Evolutionary conservation across 2,888 invertebrate species (phyloP).

Genomic region (Chloroclystis v-ata): DNA sequence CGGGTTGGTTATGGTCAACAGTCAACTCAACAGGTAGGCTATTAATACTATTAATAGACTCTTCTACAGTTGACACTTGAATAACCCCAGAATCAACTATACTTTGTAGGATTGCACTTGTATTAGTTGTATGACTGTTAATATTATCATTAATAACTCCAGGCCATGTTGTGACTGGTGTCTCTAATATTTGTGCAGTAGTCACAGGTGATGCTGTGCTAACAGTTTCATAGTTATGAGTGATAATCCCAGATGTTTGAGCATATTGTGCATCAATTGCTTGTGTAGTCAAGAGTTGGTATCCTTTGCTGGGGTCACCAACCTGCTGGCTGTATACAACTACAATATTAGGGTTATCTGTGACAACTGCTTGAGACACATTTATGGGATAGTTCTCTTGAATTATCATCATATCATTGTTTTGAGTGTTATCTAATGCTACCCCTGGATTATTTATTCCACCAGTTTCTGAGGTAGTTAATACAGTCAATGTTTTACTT

Average conservation of each 20-base stretch:
- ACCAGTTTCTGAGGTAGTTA: conserved; percentile 49
- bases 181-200: conserved; percentile 55
- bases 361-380: conserved; percentile 65
- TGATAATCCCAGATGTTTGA: conserved; percentile 59
- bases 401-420: conserved; percentile 81
- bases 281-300: conserved; percentile 63
- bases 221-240: conserved; percentile 65
- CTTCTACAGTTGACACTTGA: conserved; percentile 25
- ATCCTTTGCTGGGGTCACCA: conserved; percentile 76
- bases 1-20: conserved; percentile 25
- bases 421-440: conserved; percentile 70
- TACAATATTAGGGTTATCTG: conserved; percentile 80
- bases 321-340: conserved; percentile 81
- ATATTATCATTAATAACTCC: conserved; percentile 40
- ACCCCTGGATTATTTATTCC: conserved; percentile 48
- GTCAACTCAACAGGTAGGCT: conserved; percentile 43
- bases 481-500: conserved; percentile 61
- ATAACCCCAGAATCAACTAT: conserved; percentile 27
- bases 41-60: conserved; percentile 30
- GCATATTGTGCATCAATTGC: conserved; percentile 60
- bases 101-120: conserved; percentile 33
- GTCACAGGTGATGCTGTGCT: conserved; percentile 68
- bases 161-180: conserved; percentile 56
- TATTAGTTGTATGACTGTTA: conserved; percentile 35
- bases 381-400: conserved; percentile 79